Percentiles rank a stretch among this genome's conserved stretches.
Evolutionary conservation across 2,113 vertebrate species (phyloP).

Genomic region (Alosa alosa): DNA sequence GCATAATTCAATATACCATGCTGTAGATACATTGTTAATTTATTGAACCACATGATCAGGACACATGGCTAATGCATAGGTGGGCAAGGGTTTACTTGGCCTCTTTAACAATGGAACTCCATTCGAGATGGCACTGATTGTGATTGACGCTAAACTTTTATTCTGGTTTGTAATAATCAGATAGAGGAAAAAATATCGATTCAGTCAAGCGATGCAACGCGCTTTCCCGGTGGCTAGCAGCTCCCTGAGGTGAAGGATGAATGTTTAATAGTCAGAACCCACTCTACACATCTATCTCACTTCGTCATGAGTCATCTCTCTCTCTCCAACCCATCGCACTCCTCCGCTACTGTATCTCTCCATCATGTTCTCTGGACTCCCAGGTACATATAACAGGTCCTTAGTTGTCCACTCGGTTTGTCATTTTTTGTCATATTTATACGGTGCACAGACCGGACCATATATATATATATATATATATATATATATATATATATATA

Average conservation of each 20-base stretch:
- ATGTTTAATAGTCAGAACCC: background rate
- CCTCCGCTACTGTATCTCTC: background rate
- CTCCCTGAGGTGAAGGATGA: background rate
- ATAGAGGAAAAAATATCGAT: background rate
- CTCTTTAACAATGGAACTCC: background rate
- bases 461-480: background rate
- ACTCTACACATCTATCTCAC: background rate
- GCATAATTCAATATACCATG: background rate
- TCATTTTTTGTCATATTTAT: background rate
- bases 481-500: background rate
- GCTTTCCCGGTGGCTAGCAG: background rate
- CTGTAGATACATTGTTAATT: background rate
- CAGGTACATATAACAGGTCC: background rate
- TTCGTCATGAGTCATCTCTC: slow-evolving; percentile 26
- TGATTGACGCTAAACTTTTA: background rate
- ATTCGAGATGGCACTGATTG: background rate
- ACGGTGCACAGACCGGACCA: background rate
- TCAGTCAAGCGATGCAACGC: slow-evolving; percentile 31
- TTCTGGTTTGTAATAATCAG: background rate
- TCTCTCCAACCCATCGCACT: background rate
- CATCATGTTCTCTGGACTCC: slow-evolving; percentile 6
- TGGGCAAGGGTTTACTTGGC: background rate
- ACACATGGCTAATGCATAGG: background rate
- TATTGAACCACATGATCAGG: background rate
- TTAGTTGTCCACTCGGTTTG: background rate